These are phyloP conservation scores for Gnatocerus cornutus DNA, from an alignment of 2,888 invertebrate genomes.

Conservation along the genomic window DNA sequence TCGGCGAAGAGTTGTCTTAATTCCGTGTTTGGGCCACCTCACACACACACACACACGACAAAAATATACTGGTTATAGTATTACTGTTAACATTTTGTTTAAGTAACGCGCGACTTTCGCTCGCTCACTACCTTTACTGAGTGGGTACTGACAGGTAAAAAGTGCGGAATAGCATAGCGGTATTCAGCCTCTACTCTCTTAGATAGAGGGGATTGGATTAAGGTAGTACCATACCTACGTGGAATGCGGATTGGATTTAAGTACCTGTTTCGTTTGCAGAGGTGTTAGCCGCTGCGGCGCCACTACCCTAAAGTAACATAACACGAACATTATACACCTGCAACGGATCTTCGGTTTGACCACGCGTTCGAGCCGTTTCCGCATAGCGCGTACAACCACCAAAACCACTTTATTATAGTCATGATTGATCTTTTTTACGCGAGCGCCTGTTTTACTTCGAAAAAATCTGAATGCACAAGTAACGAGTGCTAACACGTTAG, in stretches of 20 bases:
- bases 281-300: slow-evolving; percentile 48
- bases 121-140: slow-evolving; percentile 62
- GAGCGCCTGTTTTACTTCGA: too few species aligned
- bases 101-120: slow-evolving; percentile 59
- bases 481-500: not conserved
- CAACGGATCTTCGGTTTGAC: slow-evolving; percentile 44
- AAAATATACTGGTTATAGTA: slow-evolving; percentile 15
- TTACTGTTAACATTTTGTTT: slow-evolving; percentile 37
- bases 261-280: slow-evolving; percentile 49
- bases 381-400: slow-evolving; percentile 19
- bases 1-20: slow-evolving; percentile 19
- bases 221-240: slow-evolving; percentile 52
- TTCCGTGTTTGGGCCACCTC: slow-evolving; percentile 31
- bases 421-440: too few species aligned
- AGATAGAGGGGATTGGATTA: slow-evolving; percentile 57
- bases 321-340: slow-evolving; percentile 29
- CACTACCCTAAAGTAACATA: slow-evolving; percentile 42
- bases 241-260: slow-evolving; percentile 53
- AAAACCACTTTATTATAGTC: not conserved
- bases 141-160: slow-evolving; percentile 63
- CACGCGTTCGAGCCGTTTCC: slow-evolving; percentile 43
- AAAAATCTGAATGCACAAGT: not conserved
- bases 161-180: slow-evolving; percentile 64
- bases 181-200: slow-evolving; percentile 56
- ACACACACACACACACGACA: slow-evolving; percentile 26